Percentiles rank a stretch among this genome's conserved stretches.
phyloP scores from a whole-genome alignment of 2,797 vertebrate genomes.

The Anguilla anguilla region DNA sequence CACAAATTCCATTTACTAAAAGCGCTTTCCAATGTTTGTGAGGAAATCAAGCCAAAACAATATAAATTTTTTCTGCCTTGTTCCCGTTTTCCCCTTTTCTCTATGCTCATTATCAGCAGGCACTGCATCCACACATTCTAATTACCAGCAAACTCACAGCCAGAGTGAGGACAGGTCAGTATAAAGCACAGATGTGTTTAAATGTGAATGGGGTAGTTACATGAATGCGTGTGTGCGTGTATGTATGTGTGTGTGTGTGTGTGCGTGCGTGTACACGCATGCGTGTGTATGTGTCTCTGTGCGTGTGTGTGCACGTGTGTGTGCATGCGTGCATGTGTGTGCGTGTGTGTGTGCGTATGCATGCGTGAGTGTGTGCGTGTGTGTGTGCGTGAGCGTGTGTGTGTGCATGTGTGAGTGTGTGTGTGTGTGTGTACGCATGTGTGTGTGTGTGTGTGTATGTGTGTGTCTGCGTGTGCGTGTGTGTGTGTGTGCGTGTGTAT shows the following conservation, averaged over 20 bases:
- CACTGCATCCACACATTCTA: background rate
- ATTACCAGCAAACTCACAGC: background rate
- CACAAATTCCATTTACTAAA: no score
- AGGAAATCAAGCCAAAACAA: background rate
- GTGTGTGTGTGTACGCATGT: background rate
- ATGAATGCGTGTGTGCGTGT: background rate
- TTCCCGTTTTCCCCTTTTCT: background rate
- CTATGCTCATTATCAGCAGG: background rate
- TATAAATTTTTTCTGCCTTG: background rate
- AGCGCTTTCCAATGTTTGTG: background rate
- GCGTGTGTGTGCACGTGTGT: no score
- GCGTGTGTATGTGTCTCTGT: background rate
- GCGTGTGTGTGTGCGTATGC: background rate
- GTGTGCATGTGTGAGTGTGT: background rate
- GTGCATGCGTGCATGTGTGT: no score
- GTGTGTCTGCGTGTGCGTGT: background rate
- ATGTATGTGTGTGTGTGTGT: no score
- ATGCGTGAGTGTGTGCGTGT: no score
- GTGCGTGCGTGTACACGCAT: no score
- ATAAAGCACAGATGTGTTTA: background rate
- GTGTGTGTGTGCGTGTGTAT: background rate
- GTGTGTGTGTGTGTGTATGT: background rate
- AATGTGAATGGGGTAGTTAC: background rate
- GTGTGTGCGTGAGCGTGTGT: no score
- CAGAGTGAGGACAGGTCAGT: no score